phyloP scores from a whole-genome alignment of 2,113 vertebrate genomes.

The Microcebus lehilahytsara region DNA sequence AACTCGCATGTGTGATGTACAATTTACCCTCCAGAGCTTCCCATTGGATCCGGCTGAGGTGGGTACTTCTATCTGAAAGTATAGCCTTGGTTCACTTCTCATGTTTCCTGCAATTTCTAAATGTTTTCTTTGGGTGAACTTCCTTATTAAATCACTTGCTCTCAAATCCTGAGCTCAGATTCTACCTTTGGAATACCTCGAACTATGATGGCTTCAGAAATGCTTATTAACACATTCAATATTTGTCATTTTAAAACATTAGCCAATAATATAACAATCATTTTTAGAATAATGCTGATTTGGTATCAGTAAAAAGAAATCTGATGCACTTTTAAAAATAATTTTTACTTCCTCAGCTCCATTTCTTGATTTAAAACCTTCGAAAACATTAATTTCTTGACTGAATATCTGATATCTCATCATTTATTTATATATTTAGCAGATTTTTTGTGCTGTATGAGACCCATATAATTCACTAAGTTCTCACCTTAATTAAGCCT shows the following conservation, averaged over 20 bases:
- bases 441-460: neutral
- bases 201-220: neutral
- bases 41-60: accelerated
- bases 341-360: neutral
- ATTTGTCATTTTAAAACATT: neutral
- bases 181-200: neutral
- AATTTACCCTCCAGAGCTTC: neutral
- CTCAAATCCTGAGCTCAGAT: neutral
- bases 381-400: neutral
- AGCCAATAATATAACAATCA: neutral
- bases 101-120: neutral
- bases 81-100: neutral
- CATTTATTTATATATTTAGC: neutral
- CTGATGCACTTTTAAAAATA: neutral
- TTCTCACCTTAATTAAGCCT: neutral
- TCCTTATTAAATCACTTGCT: neutral
- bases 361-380: conserved; percentile 5
- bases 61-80: neutral
- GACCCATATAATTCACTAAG: neutral
- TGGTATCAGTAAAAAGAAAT: neutral
- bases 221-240: neutral
- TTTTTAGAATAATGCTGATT: neutral
- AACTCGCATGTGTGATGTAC: neutral
- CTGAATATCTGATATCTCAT: neutral
- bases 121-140: neutral